These are phyloP conservation scores for Mionectes olivaceus DNA, from an alignment of 2,797 vertebrate species.

Conservation along the genomic window DNA sequence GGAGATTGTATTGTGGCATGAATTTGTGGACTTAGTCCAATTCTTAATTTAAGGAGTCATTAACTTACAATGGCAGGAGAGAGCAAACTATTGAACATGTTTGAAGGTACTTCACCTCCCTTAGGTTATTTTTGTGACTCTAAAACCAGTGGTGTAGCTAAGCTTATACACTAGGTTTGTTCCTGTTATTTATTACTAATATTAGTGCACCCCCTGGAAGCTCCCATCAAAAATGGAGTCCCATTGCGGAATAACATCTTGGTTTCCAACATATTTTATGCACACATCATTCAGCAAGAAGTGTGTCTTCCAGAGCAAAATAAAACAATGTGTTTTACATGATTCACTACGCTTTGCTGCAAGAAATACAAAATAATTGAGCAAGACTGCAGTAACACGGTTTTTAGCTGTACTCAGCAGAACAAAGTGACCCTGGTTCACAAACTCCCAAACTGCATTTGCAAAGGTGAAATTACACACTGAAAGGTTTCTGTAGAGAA, in stretches of 20 bases:
- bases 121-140: neutral
- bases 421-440: constrained; percentile 4
- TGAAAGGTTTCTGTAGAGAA: neutral
- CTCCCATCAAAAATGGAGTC: neutral
- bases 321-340: constrained; percentile 39
- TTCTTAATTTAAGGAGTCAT: neutral
- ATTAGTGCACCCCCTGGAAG: neutral
- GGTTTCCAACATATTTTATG: constrained; percentile 52
- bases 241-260: neutral
- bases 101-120: neutral
- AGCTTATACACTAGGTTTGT: neutral
- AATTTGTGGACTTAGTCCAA: neutral
- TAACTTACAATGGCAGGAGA: neutral
- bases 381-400: neutral
- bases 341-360: neutral
- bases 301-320: constrained; percentile 25
- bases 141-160: neutral
- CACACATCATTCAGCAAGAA: constrained; percentile 17
- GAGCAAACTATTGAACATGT: neutral
- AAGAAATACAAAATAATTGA: constrained; percentile 34
- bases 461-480: neutral
- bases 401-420: constrained; percentile 33
- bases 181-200: constrained; percentile 24
- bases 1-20: neutral
- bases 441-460: neutral